Evolutionary conservation across 2,797 vertebrate species (phyloP).

Genomic region (Danio jaintianensis): DNA sequence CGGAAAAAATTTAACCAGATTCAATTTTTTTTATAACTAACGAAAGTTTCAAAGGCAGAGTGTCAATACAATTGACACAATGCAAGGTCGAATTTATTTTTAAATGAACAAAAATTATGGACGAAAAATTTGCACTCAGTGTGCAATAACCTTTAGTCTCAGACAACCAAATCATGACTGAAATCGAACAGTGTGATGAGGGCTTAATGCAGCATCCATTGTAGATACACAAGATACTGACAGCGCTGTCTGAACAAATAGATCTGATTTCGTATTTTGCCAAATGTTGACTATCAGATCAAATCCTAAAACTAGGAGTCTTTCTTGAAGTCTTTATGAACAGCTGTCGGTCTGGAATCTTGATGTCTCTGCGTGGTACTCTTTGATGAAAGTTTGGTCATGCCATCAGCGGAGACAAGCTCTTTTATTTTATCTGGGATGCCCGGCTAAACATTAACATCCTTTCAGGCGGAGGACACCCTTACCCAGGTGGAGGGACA

Average conservation of each 20-base stretch:
- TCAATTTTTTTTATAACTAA: too few species aligned
- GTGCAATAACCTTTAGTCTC: too few species aligned
- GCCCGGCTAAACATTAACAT: conserved; percentile 82
- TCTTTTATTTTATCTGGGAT: conserved; percentile 74
- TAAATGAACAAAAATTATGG: too few species aligned
- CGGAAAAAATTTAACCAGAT: too few species aligned
- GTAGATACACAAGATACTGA: not conserved
- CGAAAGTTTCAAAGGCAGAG: too few species aligned
- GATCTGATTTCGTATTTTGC: not conserved
- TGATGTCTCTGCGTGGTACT: not conserved
- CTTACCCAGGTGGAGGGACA: conserved; percentile 18
- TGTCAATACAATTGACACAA: too few species aligned
- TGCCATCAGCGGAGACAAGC: conserved; percentile 51
- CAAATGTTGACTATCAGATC: not conserved
- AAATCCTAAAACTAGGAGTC: too few species aligned
- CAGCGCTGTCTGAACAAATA: not conserved
- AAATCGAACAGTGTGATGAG: too few species aligned
- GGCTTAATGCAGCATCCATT: too few species aligned
- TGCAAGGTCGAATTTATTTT: too few species aligned
- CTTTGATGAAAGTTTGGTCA: conserved; percentile 20
- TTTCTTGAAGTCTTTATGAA: not conserved
- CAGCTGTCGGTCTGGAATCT: not conserved
- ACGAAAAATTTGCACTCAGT: too few species aligned
- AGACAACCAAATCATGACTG: too few species aligned
- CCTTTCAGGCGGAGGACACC: conserved; percentile 65